Evolutionary conservation across 2,797 vertebrate genomes (phyloP).

Genomic region (Florisuga fusca): DNA sequence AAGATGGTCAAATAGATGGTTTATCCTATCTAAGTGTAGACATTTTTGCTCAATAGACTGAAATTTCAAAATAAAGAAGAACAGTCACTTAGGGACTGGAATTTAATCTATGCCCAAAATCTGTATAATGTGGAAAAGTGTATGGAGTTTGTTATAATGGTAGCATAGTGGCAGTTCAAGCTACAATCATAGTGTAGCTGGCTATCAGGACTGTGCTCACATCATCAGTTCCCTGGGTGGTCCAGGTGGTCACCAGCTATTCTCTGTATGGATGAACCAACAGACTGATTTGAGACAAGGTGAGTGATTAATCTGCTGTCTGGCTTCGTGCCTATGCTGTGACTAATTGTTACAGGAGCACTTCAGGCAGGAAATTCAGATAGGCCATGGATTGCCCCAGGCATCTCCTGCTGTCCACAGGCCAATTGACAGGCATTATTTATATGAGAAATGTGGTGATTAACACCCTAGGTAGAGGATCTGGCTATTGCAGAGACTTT

Average conservation of each 20-base stretch:
- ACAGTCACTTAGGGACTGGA: neutral
- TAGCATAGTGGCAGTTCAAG: neutral
- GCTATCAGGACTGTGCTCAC: neutral
- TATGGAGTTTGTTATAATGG: neutral
- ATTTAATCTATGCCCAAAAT: neutral
- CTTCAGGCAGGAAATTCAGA: neutral
- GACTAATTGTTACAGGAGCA: neutral
- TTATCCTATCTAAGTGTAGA: neutral
- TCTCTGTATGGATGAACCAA: neutral
- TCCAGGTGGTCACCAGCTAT: neutral
- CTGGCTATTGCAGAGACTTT: neutral
- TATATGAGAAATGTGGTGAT: neutral
- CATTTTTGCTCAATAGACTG: neutral
- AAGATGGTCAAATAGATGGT: neutral
- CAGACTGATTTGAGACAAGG: neutral
- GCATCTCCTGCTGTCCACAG: neutral
- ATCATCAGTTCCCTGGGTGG: neutral
- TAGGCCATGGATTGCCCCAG: neutral
- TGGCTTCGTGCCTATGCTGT: neutral
- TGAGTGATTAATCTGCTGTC: neutral
- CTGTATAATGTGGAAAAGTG: neutral
- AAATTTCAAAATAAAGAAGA: neutral
- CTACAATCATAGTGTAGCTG: neutral
- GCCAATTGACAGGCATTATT: neutral
- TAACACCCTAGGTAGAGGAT: neutral